phyloP scores from a whole-genome alignment of 2,113 vertebrate genomes.

The Perccottus glenii region DNA sequence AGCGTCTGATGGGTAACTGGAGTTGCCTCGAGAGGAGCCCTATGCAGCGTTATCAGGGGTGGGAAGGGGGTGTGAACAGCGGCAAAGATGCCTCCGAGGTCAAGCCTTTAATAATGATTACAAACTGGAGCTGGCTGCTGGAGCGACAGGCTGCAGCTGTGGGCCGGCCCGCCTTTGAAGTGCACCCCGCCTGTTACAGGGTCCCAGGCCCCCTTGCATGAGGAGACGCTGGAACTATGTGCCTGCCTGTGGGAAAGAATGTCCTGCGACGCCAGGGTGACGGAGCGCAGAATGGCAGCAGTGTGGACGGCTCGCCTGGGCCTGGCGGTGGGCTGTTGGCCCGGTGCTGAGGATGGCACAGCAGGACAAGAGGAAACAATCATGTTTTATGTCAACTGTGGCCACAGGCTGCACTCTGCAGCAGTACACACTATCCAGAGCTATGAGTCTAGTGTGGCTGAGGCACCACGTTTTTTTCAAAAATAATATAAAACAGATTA shows the following conservation, averaged over 20 bases:
- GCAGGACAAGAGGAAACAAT: constrained; percentile 39
- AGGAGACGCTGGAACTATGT: constrained; percentile 87
- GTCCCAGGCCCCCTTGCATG: constrained; percentile 81
- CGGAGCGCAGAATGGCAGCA: constrained; percentile 74
- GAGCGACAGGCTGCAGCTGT: constrained; percentile 87
- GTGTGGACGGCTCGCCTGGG: constrained; percentile 62
- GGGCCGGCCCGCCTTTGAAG: constrained; percentile 82
- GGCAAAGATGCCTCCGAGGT: constrained; percentile 85
- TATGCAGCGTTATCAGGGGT: constrained; percentile 72
- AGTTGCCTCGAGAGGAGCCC: constrained; percentile 74
- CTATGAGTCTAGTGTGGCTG: constrained; percentile 15
- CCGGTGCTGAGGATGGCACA: constrained; percentile 46
- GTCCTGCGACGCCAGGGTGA: constrained; percentile 85
- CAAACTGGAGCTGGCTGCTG: constrained; percentile 84
- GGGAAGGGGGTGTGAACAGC: constrained; percentile 84
- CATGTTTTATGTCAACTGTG: constrained; percentile 36
- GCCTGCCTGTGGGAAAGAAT: constrained; percentile 88
- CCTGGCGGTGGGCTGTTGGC: constrained; percentile 48
- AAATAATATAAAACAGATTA: no score
- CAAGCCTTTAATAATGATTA: constrained; percentile 90
- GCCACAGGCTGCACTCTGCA: constrained; percentile 43
- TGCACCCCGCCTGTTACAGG: constrained; percentile 81
- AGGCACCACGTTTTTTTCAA: no score
- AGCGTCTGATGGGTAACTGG: constrained; percentile 73
- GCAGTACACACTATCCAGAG: constrained; percentile 39